Evolutionary conservation across 2,888 invertebrate genomes (phyloP).

Genomic region (Drosophila hawaiiensis): DNA sequence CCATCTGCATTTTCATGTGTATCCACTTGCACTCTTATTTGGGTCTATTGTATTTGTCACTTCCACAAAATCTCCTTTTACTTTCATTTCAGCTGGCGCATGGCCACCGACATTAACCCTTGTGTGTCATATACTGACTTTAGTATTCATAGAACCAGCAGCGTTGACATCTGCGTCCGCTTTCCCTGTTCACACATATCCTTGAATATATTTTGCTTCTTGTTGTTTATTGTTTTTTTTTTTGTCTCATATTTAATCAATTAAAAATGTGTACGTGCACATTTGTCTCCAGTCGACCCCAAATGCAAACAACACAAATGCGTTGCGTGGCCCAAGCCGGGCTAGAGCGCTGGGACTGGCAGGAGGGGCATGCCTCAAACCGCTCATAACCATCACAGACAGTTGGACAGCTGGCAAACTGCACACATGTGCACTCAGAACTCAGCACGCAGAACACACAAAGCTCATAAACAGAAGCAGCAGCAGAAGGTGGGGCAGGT

Average conservation of each 20-base stretch:
- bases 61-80: constrained; percentile 14
- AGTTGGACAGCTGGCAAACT: constrained; percentile 26
- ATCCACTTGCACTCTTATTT: background rate
- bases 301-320: constrained; percentile 43
- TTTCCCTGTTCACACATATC: constrained; percentile 13
- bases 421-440: constrained; percentile 37
- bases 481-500: constrained; percentile 2
- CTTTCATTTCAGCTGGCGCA: constrained; percentile 18
- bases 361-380: constrained; percentile 25
- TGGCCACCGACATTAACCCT: constrained; percentile 10
- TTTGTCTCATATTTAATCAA: constrained; percentile 69
- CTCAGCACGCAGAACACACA: constrained; percentile 8
- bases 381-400: constrained; percentile 22
- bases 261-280: constrained; percentile 69
- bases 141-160: constrained; percentile 20
- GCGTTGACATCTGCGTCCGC: constrained; percentile 27
- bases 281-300: constrained; percentile 41
- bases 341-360: background rate
- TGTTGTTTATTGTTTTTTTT: background rate
- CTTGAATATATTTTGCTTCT: constrained; percentile 16
- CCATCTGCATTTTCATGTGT: too few species aligned
- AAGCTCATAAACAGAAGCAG: constrained; percentile 51
- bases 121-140: constrained; percentile 4
- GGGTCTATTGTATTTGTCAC: background rate
- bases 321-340: constrained; percentile 1